These are phyloP conservation scores for Heliconius hortense DNA, from an alignment of 2,888 invertebrate species.

Conservation along the genomic window DNA sequence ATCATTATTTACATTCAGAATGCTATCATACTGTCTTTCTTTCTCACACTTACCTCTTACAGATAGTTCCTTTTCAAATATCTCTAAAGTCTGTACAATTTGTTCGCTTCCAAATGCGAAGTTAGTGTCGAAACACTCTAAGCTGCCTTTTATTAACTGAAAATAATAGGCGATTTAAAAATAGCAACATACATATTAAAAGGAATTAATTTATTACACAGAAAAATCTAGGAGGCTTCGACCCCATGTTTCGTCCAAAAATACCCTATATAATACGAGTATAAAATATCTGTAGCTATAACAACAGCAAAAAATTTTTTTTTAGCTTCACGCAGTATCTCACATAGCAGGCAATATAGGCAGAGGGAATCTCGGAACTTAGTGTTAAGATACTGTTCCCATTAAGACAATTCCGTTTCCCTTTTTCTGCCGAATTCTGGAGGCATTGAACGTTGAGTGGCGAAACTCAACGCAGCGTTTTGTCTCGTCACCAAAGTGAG, in stretches of 20 bases:
- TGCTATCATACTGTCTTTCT: background rate
- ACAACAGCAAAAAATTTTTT: no score
- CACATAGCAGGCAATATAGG: no score
- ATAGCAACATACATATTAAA: background rate
- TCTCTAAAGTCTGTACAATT: slow-evolving; percentile 74
- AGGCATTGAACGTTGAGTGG: background rate
- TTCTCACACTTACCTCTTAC: slow-evolving; percentile 61
- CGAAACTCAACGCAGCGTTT: background rate
- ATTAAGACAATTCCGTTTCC: no score
- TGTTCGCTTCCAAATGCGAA: slow-evolving; percentile 77
- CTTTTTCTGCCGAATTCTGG: no score
- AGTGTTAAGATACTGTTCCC: no score
- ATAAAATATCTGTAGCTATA: no score
- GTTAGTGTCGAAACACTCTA: slow-evolving; percentile 77
- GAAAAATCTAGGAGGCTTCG: no score
- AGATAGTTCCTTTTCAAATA: slow-evolving; percentile 80
- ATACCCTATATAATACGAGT: no score
- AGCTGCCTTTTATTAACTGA: slow-evolving; percentile 75
- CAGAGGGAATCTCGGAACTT: no score
- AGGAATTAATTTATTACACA: background rate
- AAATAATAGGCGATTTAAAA: slow-evolving; percentile 40
- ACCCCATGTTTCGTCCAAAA: no score
- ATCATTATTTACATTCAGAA: background rate
- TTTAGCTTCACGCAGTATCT: no score
- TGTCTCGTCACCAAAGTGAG: no score